A percentile compares a stretch with the other conserved stretches of the same genome.
These are phyloP conservation scores for Condylura cristata DNA, from an alignment of 2,113 vertebrate species.

Conservation along the genomic window DNA sequence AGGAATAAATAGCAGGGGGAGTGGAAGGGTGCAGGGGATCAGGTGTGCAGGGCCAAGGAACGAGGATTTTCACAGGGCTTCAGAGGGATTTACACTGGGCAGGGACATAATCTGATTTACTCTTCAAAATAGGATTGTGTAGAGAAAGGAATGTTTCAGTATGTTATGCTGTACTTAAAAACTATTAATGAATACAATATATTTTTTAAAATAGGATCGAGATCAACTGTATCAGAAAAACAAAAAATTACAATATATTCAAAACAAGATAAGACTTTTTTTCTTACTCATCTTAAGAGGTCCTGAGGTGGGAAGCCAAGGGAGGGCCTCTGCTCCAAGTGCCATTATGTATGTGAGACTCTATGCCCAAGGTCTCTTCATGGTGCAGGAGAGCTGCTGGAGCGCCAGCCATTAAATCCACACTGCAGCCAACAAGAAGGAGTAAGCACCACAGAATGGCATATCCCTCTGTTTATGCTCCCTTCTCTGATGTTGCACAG, in stretches of 20 bases:
- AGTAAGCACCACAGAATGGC: neutral
- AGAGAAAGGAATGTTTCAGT: neutral
- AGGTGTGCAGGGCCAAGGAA: neutral
- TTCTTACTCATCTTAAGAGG: neutral
- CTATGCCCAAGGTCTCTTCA: neutral
- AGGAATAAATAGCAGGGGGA: neutral
- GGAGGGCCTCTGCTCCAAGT: neutral
- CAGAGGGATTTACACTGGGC: neutral
- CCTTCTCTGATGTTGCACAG: neutral
- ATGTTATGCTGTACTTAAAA: neutral
- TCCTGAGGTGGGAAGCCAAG: neutral
- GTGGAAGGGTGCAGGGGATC: neutral
- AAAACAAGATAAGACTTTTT: neutral
- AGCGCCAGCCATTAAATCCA: neutral
- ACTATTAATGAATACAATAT: neutral
- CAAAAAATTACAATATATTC: neutral
- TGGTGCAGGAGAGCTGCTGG: neutral
- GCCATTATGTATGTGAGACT: neutral
- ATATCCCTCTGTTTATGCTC: neutral
- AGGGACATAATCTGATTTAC: neutral
- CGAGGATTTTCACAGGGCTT: neutral
- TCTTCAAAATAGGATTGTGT: neutral
- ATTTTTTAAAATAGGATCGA: neutral
- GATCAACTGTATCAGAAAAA: neutral
- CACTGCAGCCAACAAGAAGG: neutral